Evolutionary conservation across 1,140 invertebrate genomes (phyloP), one percentile per base, ranked within the genome.

Genomic region (Sitophilus oryzae): DNA sequence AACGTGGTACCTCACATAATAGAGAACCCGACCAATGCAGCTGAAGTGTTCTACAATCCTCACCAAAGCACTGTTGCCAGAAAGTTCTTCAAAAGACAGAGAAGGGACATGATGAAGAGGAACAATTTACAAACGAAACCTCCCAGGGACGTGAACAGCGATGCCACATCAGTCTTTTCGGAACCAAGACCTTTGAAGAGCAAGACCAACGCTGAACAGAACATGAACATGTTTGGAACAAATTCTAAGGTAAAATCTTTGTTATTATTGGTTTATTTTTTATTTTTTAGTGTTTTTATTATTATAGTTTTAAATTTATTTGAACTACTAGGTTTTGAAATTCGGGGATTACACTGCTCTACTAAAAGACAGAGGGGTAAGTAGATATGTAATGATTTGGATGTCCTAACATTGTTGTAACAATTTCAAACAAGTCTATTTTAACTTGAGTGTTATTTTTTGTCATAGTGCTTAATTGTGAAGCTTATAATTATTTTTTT

Each of bases 1-100:
- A 82, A 82, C 65, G 82, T 81, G 5, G 81, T 85, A 40, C 83
- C 83, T 38, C 84, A 83, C 2, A 82, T 82, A 52, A 82, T 82
- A 0, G 83, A 86, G 49, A 71, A 71, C 14, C 71, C 67, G 5
- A 69, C 78, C 11, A 65, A 79, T 53, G 76, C 80, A 2, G 83
- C 85, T 0, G 85, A 91, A 62, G 80, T 89, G 71, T 96, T 94
- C 71, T 94, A 94, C 66, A 93, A 96, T 76, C 89, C 91, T 0
- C 87, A 89, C 66, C 92, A 96, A 70, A 93, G 89, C 69, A 91
- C 89, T 11, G 89, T 93, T 1, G 91, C 92, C 0, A 81, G 89
- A 56, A 92, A 91, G 64, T 94, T 93, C 71, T 94, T 94, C 70
- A 88, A 90, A 56, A 92, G 91, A 66, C 89, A 93, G 67, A 79